These are phyloP conservation scores for Metalampra italica DNA, from an alignment of 2,888 invertebrate species.

Conservation along the genomic window DNA sequence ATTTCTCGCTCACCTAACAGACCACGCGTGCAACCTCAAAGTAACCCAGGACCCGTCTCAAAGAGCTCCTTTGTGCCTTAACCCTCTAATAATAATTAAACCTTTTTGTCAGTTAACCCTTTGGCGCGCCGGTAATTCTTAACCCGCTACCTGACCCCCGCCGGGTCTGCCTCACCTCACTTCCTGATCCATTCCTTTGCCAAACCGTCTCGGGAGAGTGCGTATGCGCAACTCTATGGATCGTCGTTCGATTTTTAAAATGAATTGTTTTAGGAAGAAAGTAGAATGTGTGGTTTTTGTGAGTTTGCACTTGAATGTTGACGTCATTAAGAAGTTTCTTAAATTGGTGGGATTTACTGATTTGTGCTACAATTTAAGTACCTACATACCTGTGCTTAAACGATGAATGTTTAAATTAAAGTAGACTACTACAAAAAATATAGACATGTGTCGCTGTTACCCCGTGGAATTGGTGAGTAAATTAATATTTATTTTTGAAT, in stretches of 20 bases:
- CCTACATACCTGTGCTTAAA: too few relatives aligned
- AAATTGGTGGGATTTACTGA: too few relatives aligned
- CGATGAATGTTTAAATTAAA: too few relatives aligned
- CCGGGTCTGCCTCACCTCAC: conserved; percentile 35
- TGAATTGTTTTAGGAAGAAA: conserved; percentile 2
- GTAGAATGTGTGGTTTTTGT: conserved; percentile 10
- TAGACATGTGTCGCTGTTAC: too few relatives aligned
- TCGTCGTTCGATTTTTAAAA: conserved; percentile 31
- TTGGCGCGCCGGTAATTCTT: conserved; percentile 70
- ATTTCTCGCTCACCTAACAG: conserved; percentile 15
- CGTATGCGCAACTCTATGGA: conserved; percentile 59
- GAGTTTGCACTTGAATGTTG: conserved; percentile 12
- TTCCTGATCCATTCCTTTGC: conserved; percentile 73
- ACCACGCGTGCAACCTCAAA: conserved; percentile 55
- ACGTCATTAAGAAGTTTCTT: conserved; percentile 15
- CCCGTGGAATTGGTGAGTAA: too few relatives aligned
- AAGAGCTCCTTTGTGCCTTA: conserved; percentile 54
- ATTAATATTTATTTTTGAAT: too few relatives aligned
- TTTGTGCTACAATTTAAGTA: too few relatives aligned
- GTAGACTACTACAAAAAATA: too few relatives aligned
- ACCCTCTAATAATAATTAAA: conserved; percentile 70
- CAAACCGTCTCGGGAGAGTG: conserved; percentile 56
- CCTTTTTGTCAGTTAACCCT: conserved; percentile 73
- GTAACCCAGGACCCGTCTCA: conserved; percentile 57
- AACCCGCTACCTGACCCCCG: conserved; percentile 70